A percentile compares a stretch with the other conserved stretches of the same genome.
Evolutionary conservation across 2,113 vertebrate species (phyloP).

Genomic region (Pterophyllum scalare): DNA sequence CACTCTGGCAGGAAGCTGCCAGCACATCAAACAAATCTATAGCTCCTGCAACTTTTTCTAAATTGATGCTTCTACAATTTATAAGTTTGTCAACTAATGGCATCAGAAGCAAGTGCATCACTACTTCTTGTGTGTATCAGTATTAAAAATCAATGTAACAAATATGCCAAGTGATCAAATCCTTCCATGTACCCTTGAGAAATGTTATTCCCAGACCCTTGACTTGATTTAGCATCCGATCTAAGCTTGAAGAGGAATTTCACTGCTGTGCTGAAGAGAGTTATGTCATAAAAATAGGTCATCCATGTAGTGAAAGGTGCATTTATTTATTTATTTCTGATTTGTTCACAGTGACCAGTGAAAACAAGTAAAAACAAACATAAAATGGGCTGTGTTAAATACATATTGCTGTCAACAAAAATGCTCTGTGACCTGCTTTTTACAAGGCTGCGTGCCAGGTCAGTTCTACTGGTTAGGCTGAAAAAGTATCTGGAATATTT

Average conservation of each 20-base stretch:
- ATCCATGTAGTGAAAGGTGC: neutral
- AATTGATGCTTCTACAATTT: neutral
- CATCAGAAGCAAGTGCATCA: neutral
- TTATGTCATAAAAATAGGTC: neutral
- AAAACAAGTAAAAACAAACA: neutral
- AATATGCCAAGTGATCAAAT: neutral
- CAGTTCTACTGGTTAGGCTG: neutral
- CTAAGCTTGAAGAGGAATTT: neutral
- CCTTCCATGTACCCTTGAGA: neutral
- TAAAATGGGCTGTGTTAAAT: neutral
- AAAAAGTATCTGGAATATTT: neutral
- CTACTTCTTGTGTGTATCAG: neutral
- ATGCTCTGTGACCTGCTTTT: neutral
- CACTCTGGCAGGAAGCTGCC: conserved; percentile 25
- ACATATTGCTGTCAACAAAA: neutral
- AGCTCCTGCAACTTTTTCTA: conserved; percentile 9
- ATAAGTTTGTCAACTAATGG: neutral
- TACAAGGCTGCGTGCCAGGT: neutral
- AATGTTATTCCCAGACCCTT: neutral
- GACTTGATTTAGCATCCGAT: conserved; percentile 5
- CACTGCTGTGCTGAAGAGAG: neutral
- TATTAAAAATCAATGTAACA: neutral
- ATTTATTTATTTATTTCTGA: neutral
- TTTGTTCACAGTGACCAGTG: neutral
- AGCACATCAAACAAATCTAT: conserved; percentile 47